These are phyloP conservation scores for Tinamus major DNA, from an alignment of 2,797 vertebrate species.

Conservation along the genomic window DNA sequence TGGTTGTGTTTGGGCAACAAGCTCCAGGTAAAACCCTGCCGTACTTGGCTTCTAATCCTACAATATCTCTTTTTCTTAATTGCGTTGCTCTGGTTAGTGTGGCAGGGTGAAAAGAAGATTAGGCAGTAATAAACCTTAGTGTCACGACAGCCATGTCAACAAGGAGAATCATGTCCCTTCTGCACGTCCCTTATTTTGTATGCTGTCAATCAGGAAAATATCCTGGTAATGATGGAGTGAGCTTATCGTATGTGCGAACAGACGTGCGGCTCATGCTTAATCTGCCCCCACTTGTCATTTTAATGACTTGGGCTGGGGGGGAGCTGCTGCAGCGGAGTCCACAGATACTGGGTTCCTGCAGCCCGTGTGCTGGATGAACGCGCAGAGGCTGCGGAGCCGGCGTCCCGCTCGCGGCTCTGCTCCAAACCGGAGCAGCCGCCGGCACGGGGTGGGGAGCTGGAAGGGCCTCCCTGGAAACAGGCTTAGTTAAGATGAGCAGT, in stretches of 20 bases:
- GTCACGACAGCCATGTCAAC: neutral
- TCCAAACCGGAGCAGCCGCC: neutral
- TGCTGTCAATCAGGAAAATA: neutral
- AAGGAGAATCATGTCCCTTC: neutral
- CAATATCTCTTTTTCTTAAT: neutral
- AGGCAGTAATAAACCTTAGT: neutral
- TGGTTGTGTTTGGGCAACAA: neutral
- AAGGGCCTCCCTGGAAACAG: neutral
- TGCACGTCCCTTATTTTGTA: neutral
- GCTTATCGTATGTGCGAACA: neutral
- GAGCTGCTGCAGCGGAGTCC: neutral
- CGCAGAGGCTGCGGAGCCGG: neutral
- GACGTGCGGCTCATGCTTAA: neutral
- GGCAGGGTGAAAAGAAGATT: neutral
- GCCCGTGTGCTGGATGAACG: neutral
- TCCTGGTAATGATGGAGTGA: neutral
- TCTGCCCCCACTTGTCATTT: slow-evolving; percentile 1
- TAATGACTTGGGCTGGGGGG: neutral
- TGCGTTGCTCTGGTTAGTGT: neutral
- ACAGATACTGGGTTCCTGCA: neutral
- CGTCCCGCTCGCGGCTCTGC: neutral
- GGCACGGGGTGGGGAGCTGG: neutral
- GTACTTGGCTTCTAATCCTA: neutral
- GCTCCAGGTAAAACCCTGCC: neutral
- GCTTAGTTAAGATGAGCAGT: neutral